A percentile compares a stretch with the other conserved stretches of the same genome.
Conservation (phyloP, 1,140 invertebrate species). For the Tetragonula clypearis region DNA sequence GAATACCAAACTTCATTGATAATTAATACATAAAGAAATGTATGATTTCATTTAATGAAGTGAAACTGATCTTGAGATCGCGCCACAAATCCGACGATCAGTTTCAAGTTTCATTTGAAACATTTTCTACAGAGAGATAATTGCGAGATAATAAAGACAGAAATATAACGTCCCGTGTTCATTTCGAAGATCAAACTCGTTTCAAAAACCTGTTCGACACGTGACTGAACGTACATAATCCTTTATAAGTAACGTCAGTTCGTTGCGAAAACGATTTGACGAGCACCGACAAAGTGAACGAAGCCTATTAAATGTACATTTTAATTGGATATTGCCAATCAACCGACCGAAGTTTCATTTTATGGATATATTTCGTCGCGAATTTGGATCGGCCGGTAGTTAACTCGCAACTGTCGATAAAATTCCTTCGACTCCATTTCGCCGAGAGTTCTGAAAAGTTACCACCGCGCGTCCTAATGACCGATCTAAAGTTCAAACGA, state of each 20-base stretch:
- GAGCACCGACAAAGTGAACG: not conserved
- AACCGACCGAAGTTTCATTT: not conserved
- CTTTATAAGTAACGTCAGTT: not conserved
- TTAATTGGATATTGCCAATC: not conserved
- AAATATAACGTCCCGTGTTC: too few relatives aligned
- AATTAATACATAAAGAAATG: too few relatives aligned
- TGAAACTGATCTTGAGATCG: too few relatives aligned
- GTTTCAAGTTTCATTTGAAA: too few relatives aligned
- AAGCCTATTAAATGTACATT: not conserved
- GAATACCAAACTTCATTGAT: too few relatives aligned
- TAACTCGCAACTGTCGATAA: not conserved
- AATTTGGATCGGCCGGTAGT: not conserved
- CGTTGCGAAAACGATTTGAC: not conserved
- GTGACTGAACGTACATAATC: not conserved
- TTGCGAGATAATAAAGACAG: too few relatives aligned
- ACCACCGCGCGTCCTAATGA: not conserved
- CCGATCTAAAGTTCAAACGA: not conserved
- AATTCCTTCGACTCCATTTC: not conserved
- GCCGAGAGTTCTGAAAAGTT: not conserved
- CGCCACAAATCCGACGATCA: too few relatives aligned
- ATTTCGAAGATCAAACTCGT: not conserved
- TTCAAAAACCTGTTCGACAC: not conserved
- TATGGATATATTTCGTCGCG: not conserved
- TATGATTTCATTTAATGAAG: too few relatives aligned
- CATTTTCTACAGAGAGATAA: too few relatives aligned